A percentile compares a stretch with the other conserved stretches of the same genome.
Evolutionary conservation across 1,140 invertebrate species (phyloP).

Genomic region (Zelostemma sp.): DNA sequence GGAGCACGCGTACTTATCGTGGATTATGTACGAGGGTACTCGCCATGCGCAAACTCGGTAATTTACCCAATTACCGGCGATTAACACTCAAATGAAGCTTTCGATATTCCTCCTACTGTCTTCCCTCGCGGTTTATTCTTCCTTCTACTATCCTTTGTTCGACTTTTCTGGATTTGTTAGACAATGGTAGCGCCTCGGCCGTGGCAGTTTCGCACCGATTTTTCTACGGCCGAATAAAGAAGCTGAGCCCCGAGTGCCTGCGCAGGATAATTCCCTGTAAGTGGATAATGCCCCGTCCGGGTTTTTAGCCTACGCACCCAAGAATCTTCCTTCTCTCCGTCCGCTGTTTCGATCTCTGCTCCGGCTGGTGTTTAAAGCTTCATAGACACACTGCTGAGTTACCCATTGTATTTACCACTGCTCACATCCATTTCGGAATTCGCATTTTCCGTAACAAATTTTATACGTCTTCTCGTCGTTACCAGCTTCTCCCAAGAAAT

Average conservation of each 20-base stretch:
- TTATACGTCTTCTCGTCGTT: neutral
- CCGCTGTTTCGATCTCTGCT: conserved; percentile 6
- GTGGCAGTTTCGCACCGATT: conserved; percentile 49
- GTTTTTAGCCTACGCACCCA: conserved; percentile 58
- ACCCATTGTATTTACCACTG: neutral
- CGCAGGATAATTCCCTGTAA: conserved; percentile 63
- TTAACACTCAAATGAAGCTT: conserved; percentile 57
- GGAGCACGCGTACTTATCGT: conserved; percentile 9
- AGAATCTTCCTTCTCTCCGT: conserved; percentile 17
- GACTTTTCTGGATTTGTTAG: conserved; percentile 41
- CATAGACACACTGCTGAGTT: neutral
- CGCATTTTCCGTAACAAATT: neutral
- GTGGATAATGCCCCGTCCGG: conserved; percentile 60
- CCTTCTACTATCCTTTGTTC: conserved; percentile 39
- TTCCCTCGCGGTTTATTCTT: conserved; percentile 5
- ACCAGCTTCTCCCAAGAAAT: neutral
- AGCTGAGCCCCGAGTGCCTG: conserved; percentile 17
- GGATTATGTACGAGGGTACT: conserved; percentile 20
- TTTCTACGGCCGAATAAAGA: conserved; percentile 54
- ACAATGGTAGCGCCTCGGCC: conserved; percentile 44
- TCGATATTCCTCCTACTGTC: conserved; percentile 2
- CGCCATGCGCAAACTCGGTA: conserved; percentile 27
- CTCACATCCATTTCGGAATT: neutral
- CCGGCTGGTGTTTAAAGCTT: neutral
- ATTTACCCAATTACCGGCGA: conserved; percentile 49